Conservation (phyloP, 2,888 invertebrate genomes). For the Malacosoma neustria region DNA sequence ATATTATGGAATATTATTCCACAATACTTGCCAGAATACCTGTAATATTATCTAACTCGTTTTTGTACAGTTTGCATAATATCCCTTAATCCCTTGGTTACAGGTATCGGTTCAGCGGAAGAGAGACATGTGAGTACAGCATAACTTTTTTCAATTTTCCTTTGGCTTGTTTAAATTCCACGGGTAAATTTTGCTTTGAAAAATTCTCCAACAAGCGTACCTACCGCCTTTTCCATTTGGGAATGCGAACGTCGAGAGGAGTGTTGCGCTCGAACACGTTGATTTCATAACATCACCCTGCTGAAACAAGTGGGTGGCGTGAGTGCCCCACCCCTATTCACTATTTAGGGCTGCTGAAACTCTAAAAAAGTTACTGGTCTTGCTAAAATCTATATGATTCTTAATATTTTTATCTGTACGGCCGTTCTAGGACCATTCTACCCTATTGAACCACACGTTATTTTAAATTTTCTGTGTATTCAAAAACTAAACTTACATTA, state of each 20-base stretch:
- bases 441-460: no score
- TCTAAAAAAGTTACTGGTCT: no score
- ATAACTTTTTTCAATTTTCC: slow-evolving; percentile 48
- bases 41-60: no score
- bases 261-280: slow-evolving; percentile 71
- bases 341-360: slow-evolving; percentile 22
- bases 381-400: no score
- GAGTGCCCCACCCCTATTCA: slow-evolving; percentile 49
- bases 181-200: slow-evolving; percentile 52
- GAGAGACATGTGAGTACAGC: slow-evolving; percentile 69
- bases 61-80: no score
- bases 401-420: no score
- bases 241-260: slow-evolving; percentile 51
- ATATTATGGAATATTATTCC: no score
- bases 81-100: slow-evolving; percentile 28
- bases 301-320: slow-evolving; percentile 70
- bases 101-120: slow-evolving; percentile 72
- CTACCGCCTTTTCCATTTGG: slow-evolving; percentile 63
- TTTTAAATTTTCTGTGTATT: no score
- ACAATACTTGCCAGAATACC: no score
- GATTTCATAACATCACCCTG: slow-evolving; percentile 71
- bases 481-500: no score
- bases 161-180: slow-evolving; percentile 48
- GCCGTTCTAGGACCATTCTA: no score
- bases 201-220: slow-evolving; percentile 47